Evolutionary conservation across 2,113 vertebrate species (phyloP), one percentile per base, ranked within the genome.

Genomic region (Gallinago paraguaiae): DNA sequence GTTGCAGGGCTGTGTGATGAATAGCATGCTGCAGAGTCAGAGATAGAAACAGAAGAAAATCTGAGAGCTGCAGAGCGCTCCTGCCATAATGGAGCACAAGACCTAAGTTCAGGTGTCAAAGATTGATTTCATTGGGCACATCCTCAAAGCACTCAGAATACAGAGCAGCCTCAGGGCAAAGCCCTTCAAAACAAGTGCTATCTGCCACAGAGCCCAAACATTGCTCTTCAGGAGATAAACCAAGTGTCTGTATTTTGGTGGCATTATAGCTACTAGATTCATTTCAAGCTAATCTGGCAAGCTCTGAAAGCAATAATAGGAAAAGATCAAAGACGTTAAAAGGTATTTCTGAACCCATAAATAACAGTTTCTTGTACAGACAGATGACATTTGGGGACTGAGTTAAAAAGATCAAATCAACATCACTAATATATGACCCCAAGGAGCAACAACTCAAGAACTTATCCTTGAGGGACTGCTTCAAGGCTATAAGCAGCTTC

Each of bases 401-500:
- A 80, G 51, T 70, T 80, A 22, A 70, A 91, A 79, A 90, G 78
- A 87, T 43, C 63, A 80, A 90, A 59, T 92, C 75, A 74, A 17
- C 43, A 70, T 91, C n/a, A 69, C 27, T 88, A 76, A 88, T 77
- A 80, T 63, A 70, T 67, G 56, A 83, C 25, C 41, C 39, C 51
- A 90, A 84, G 43, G 72, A 94, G 33, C n/a, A 81, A 60, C 56
- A 92, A 53, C n/a, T 82, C 54, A 71, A 74, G 59, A 86, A 64
- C 1, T 50, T 72, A 56, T 48, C 63, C 84, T 90, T 83, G 48
- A 83, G 59, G 33, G 63, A 60, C 16, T 68, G 22, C 51, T 86
- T 88, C 75, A 96, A 93, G 65, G 54, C 68, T 83, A 35, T 51
- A 80, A 86, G 82, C 31, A 88, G 35, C 75, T 91, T 92, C 86